Percentiles rank a stretch among this genome's conserved stretches.
Evolutionary conservation across 2,113 vertebrate genomes (phyloP).

Genomic region (Notothenia rossii): DNA sequence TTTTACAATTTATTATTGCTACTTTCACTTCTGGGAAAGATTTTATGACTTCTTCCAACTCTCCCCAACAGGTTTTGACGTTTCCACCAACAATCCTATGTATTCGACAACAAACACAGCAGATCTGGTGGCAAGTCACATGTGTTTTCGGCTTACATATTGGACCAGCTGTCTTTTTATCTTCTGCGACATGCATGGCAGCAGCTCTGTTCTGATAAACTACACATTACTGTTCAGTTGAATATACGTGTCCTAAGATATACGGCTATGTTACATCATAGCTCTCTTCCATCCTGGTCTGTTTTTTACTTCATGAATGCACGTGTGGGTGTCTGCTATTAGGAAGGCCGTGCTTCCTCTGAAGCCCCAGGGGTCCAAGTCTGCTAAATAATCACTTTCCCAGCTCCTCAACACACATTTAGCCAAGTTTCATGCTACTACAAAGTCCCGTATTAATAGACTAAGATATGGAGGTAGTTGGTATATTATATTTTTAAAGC

Average conservation of each 20-base stretch:
- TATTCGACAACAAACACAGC: slow-evolving; percentile 1
- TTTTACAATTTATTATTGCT: too few species aligned
- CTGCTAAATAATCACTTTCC: slow-evolving; percentile 60
- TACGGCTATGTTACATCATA: slow-evolving; percentile 40
- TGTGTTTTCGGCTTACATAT: neutral
- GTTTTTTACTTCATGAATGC: slow-evolving; percentile 58
- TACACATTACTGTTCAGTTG: slow-evolving; percentile 23
- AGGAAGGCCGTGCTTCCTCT: slow-evolving; percentile 36
- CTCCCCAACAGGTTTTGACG: slow-evolving; percentile 15
- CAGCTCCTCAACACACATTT: slow-evolving; percentile 5
- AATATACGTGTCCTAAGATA: slow-evolving; percentile 33
- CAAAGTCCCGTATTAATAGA: neutral
- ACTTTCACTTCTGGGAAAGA: too few species aligned
- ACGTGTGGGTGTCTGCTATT: slow-evolving; percentile 50
- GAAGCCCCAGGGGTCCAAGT: slow-evolving; percentile 28
- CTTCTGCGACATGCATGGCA: neutral
- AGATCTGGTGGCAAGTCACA: slow-evolving; percentile 41
- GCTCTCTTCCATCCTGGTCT: slow-evolving; percentile 21
- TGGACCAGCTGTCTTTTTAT: neutral
- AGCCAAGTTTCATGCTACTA: neutral
- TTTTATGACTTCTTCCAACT: too few species aligned
- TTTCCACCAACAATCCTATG: slow-evolving; percentile 28
- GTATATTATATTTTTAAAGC: neutral
- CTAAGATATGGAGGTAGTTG: neutral
- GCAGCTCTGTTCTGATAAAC: slow-evolving; percentile 20